Base-by-base conservation (phyloP, 2,888 invertebrate species). In the Vannuccia rotundouncinata region DNA sequence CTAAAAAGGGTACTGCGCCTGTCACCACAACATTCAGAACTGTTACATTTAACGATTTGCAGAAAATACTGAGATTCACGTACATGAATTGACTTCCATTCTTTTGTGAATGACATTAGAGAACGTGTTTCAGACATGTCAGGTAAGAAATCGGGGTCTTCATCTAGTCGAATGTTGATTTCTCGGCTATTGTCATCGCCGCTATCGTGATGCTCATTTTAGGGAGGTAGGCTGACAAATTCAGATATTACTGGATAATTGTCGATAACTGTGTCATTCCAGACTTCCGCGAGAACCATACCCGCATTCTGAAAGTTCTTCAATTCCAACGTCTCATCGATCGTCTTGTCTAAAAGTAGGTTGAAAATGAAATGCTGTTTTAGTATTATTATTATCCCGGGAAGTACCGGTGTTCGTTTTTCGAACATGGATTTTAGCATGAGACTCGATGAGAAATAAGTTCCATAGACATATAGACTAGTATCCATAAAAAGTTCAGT, bases 1-100 rank as follows among this genome's bases (percentile, higher is more conserved):
- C 25, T 66, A 2, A 66, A 66, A 66, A 66, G 66, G 66, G 66
- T 5, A 66, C 66, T 66, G 66, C 66, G 66, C 66, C 66, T 66
- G 25, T 66, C 66, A 66, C 66, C 66, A 13, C 66, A 66, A 27
- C 66, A 66, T 66, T 22, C 66, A 66, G 66, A 22, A 66, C 22
- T 66, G 66, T 66, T 66, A 22, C 66, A 66, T 22, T 22, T 66
- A 17, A 66, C 66, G 66, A 66, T 66, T 66, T 66, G 66, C 66
- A 66, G 66, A 66, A 22, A 22, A 22, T 66, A 66, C 25, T n/a
- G 66, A 66, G 66, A 66, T 66, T 66, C 66, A 13, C 66, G 66
- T 22, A 66, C 66, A 22, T 66, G 5, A 66, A 66, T 66, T 66
- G 25, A 17, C 10, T 66, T 66, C 66, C 66, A 66, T 66, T 66